Percentiles rank a stretch among this genome's conserved stretches.
Evolutionary conservation across 2,888 invertebrate species (phyloP).

Genomic region (Protophormia terraenovae): DNA sequence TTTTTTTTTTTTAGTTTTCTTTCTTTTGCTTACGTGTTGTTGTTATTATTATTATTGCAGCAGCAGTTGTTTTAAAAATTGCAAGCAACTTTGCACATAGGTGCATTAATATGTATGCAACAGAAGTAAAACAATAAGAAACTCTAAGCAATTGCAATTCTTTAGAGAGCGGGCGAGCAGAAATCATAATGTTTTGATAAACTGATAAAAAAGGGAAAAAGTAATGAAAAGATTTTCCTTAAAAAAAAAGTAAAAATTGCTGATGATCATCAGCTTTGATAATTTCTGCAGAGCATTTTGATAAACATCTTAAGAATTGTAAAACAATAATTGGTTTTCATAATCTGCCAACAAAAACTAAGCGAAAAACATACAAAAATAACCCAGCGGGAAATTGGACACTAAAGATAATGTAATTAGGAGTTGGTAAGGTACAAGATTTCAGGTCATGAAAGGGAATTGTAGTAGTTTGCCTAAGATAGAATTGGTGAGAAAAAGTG

Average conservation of each 20-base stretch:
- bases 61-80: slow-evolving; percentile 47
- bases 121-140: not conserved
- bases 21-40: slow-evolving; percentile 37
- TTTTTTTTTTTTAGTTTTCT: slow-evolving; percentile 28
- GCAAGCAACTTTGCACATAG: slow-evolving; percentile 27
- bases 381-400: slow-evolving; percentile 29
- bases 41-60: slow-evolving; percentile 40
- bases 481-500: no score
- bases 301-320: slow-evolving; percentile 64
- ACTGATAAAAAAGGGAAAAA: slow-evolving; percentile 22
- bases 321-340: slow-evolving; percentile 62
- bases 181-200: slow-evolving; percentile 54
- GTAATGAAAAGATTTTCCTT: not conserved
- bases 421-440: not conserved
- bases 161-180: slow-evolving; percentile 36
- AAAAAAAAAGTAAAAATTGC: slow-evolving; percentile 28
- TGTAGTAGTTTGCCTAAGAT: not conserved
- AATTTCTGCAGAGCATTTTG: slow-evolving; percentile 51
- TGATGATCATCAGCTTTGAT: slow-evolving; percentile 57
- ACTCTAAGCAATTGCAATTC: slow-evolving; percentile 44
- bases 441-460: not conserved
- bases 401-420: no score
- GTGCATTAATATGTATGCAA: slow-evolving; percentile 17
- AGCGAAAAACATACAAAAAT: not conserved
- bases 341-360: slow-evolving; percentile 26